These are phyloP conservation scores for Coptotermes formosanus DNA, from an alignment of 1,140 invertebrate genomes.

Conservation along the genomic window DNA sequence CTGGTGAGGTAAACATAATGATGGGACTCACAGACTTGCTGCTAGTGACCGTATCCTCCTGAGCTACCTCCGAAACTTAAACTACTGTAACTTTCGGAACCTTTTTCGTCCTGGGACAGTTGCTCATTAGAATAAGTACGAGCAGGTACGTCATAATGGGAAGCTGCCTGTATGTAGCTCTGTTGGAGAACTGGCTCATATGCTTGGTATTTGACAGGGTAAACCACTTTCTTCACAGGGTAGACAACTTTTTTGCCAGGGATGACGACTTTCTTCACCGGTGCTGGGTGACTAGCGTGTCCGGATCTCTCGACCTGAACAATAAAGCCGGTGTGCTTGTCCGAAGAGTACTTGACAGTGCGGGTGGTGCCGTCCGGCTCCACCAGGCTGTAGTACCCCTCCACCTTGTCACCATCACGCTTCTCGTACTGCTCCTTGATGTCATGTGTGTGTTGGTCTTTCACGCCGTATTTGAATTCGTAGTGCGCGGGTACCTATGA, in stretches of 20 bases:
- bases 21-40: not conserved
- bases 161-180: not conserved
- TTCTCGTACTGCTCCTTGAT: conserved; percentile 38
- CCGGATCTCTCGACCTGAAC: conserved; percentile 32
- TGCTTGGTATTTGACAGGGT: not conserved
- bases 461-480: conserved; percentile 37
- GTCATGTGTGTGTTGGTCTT: conserved; percentile 37
- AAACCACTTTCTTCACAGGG: not conserved
- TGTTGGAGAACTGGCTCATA: not conserved
- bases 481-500: conserved; percentile 24
- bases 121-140: not conserved
- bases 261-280: not conserved
- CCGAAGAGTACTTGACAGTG: conserved; percentile 36
- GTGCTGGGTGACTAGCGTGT: conserved; percentile 41
- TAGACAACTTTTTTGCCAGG: not conserved
- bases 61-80: not conserved
- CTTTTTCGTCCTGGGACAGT: not conserved
- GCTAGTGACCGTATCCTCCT: not conserved
- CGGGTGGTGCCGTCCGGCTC: conserved; percentile 39
- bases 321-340: conserved; percentile 38
- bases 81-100: not conserved
- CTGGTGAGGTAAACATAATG: no score
- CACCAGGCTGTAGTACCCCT: conserved; percentile 38
- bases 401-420: conserved; percentile 37
- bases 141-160: not conserved